A percentile compares a stretch with the other conserved stretches of the same genome.
phyloP scores from a whole-genome alignment of 2,113 vertebrate species.

The Callipepla squamata region DNA sequence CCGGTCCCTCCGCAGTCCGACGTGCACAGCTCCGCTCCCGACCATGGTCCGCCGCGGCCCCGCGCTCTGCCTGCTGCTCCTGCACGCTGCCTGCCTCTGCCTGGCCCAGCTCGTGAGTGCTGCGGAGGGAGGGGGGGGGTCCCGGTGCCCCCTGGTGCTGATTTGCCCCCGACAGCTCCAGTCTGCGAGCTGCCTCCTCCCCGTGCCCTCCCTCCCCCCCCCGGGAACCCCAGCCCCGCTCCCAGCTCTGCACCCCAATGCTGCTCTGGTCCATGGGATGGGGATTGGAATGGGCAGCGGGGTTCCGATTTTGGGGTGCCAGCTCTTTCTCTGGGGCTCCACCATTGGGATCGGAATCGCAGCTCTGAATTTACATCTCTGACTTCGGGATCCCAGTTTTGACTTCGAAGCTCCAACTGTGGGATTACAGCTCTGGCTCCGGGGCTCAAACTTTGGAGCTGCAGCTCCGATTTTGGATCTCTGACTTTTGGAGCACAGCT shows the following conservation, averaged over 20 bases:
- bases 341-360: no score
- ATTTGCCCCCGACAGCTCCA: background rate
- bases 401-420: background rate
- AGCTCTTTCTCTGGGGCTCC: background rate
- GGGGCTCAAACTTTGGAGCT: no score
- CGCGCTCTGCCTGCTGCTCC: conserved; percentile 81
- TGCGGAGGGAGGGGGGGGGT: background rate
- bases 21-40: conserved; percentile 30
- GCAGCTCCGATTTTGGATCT: no score
- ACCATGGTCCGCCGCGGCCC: conserved; percentile 81
- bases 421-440: background rate
- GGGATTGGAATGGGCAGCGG: background rate
- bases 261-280: fast-evolving
- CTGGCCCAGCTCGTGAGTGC: conserved; percentile 92
- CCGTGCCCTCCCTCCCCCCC: background rate
- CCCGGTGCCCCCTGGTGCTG: fast-evolving
- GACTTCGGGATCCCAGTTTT: background rate
- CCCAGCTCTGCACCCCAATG: fast-evolving
- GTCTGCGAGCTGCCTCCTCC: fast-evolving
- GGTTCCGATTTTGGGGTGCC: background rate
- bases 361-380: no score
- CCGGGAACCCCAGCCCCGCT: background rate
- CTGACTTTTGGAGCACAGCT: no score
- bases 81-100: conserved; percentile 82
- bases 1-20: background rate